Evolutionary conservation across 1,140 invertebrate species (phyloP).

Genomic region (Onthophagus taurus): DNA sequence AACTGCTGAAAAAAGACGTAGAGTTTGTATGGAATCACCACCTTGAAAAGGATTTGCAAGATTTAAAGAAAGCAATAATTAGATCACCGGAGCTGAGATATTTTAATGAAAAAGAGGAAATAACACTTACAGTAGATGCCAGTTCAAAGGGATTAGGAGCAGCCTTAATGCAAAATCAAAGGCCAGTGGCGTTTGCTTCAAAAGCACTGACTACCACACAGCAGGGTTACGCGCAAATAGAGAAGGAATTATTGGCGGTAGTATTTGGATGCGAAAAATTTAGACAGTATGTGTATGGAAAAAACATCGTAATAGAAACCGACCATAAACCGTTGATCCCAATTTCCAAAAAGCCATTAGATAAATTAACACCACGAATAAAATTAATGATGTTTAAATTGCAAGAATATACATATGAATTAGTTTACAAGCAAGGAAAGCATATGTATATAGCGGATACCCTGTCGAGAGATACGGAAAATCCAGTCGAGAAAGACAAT

Average conservation of each 20-base stretch:
- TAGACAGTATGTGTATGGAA: constrained; percentile 23
- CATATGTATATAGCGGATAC: constrained; percentile 31
- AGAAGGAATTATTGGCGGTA: constrained; percentile 36
- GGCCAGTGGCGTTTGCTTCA: too few relatives aligned
- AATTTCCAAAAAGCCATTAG: constrained; percentile 21
- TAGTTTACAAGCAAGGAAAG: constrained; percentile 21
- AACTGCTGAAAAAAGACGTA: too few relatives aligned
- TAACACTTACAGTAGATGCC: too few relatives aligned
- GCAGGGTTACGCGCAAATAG: constrained; percentile 33
- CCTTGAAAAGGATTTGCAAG: too few relatives aligned
- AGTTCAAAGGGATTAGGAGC: too few relatives aligned
- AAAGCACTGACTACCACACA: constrained; percentile 29
- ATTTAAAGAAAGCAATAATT: too few relatives aligned
- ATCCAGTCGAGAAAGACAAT: neutral
- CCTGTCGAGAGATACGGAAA: constrained; percentile 19
- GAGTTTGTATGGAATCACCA: too few relatives aligned
- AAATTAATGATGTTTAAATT: constrained; percentile 20
- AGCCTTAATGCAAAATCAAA: too few relatives aligned
- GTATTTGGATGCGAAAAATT: constrained; percentile 15
- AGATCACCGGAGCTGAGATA: too few relatives aligned
- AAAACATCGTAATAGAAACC: constrained; percentile 15
- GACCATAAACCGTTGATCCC: constrained; percentile 26
- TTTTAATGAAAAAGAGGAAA: too few relatives aligned
- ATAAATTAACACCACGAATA: constrained; percentile 15
- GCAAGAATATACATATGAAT: constrained; percentile 19